A percentile compares a stretch with the other conserved stretches of the same genome.
Conservation (phyloP, 2,888 invertebrate genomes). For the Chironomus riparius region DNA sequence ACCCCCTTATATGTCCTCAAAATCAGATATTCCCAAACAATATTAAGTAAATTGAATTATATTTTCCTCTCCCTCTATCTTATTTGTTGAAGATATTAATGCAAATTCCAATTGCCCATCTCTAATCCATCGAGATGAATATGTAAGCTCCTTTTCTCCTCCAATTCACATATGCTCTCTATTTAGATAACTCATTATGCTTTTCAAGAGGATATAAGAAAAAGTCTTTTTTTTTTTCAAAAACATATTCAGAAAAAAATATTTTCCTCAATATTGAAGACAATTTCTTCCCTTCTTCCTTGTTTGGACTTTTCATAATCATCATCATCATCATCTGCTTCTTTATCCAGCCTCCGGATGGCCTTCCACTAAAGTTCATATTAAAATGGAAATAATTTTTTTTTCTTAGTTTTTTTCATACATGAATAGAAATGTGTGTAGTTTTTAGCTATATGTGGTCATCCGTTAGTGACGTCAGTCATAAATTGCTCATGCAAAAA, state of each 20-base stretch:
- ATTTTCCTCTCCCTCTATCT: no score
- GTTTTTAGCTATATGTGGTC: no score
- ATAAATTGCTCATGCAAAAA: no score
- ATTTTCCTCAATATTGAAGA: not conserved
- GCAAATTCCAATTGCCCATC: no score
- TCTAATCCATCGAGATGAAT: no score
- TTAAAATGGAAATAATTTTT: constrained; percentile 2
- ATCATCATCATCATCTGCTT: not conserved
- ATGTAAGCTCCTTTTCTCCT: not conserved
- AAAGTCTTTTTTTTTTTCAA: not conserved
- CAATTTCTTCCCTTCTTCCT: not conserved
- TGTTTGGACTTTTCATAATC: not conserved
- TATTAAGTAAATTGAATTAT: no score
- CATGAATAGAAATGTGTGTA: not conserved
- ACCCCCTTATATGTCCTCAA: no score
- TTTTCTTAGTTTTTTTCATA: not conserved
- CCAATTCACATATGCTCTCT: not conserved
- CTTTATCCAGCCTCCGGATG: not conserved
- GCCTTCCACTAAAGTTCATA: constrained; percentile 2
- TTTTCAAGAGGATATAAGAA: not conserved
- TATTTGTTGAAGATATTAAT: no score
- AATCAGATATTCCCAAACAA: no score
- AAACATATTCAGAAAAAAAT: not conserved
- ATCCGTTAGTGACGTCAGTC: no score
- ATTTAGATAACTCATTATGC: not conserved